A percentile compares a stretch with the other conserved stretches of the same genome.
Conservation (phyloP, 2,888 invertebrate genomes). For the Nephrotoma flavescens region DNA sequence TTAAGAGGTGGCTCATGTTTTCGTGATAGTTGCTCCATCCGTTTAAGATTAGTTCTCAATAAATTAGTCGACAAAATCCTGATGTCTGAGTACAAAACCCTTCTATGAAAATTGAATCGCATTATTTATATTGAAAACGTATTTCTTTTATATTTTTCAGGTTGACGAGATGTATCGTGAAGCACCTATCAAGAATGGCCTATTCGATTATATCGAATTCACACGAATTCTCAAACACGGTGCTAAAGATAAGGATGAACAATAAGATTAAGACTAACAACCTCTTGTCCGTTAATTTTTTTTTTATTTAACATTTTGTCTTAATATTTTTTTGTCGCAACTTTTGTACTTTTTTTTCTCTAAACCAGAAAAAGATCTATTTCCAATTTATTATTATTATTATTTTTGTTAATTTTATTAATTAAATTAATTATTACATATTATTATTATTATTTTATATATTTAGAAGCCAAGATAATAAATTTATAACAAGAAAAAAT, state of each 20-base stretch:
- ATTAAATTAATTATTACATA: background rate
- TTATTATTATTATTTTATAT: background rate
- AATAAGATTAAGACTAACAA: slow-evolving; percentile 34
- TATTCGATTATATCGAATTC: slow-evolving; percentile 97
- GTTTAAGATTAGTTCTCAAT: too few relatives aligned
- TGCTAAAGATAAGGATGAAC: slow-evolving; percentile 96
- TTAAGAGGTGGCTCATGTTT: too few relatives aligned
- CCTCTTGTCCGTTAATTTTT: background rate
- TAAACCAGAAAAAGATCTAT: background rate
- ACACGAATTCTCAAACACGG: slow-evolving; percentile 98
- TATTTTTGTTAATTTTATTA: background rate
- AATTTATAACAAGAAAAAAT: background rate
- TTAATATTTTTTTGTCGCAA: background rate
- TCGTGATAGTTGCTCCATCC: too few relatives aligned
- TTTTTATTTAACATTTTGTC: background rate
- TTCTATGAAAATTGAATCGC: too few relatives aligned
- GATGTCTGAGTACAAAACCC: too few relatives aligned
- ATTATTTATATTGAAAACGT: background rate
- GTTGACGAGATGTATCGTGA: slow-evolving; percentile 98
- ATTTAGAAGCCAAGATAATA: background rate
- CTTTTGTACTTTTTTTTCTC: background rate
- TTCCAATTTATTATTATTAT: background rate
- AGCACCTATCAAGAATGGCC: slow-evolving; percentile 82
- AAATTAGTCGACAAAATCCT: too few relatives aligned
- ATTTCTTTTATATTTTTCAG: slow-evolving; percentile 15